Percentiles rank a stretch among this genome's conserved stretches.
phyloP scores from a whole-genome alignment of 2,797 vertebrate genomes.

The Tympanoctomys barrerae region DNA sequence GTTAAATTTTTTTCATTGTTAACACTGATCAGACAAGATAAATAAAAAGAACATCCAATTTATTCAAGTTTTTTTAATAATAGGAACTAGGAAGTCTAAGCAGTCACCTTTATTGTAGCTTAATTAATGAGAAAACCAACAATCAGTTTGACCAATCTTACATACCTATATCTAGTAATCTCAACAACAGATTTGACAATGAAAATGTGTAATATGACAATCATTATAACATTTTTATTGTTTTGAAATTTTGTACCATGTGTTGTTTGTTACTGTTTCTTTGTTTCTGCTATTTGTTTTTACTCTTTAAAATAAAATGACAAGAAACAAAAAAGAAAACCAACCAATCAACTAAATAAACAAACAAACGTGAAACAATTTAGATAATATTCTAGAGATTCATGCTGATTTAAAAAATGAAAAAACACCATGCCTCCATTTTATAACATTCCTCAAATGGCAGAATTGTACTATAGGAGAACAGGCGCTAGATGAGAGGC shows the following conservation, averaged over 20 bases:
- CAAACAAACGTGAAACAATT: not conserved
- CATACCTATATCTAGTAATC: no score
- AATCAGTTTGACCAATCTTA: no score
- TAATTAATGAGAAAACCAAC: not conserved
- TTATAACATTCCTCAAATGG: not conserved
- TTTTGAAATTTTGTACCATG: no score
- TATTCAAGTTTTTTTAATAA: not conserved
- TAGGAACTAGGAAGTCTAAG: not conserved
- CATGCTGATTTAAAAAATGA: not conserved
- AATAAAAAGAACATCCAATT: not conserved
- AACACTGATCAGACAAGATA: not conserved
- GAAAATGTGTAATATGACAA: no score
- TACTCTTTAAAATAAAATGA: no score
- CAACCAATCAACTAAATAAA: no score
- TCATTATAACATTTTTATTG: no score
- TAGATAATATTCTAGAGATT: not conserved
- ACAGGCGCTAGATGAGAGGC: no score
- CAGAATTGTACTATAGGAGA: not conserved
- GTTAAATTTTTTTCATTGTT: constrained; percentile 10
- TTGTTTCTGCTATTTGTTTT: no score
- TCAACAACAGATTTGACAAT: no score
- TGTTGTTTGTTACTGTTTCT: no score
- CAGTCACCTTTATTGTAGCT: not conserved
- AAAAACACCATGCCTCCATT: not conserved
- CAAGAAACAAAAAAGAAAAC: no score